Conservation (phyloP, 2,888 invertebrate genomes). For the Morinoia aosen region DNA sequence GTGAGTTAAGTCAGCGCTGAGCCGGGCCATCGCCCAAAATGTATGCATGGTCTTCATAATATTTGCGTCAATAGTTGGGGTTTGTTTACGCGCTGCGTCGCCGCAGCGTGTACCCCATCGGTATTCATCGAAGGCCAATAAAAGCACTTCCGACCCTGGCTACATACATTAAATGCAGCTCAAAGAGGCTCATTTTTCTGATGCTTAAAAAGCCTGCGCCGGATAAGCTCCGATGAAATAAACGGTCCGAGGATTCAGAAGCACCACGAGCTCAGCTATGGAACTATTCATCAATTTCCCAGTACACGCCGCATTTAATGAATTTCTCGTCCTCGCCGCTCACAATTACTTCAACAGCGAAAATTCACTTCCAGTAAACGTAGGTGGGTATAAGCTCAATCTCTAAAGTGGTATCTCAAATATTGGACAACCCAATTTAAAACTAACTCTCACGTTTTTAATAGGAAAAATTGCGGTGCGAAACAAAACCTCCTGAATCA, state of each 20-base stretch:
- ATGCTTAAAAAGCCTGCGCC: slow-evolving; percentile 45
- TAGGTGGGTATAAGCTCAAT: not conserved
- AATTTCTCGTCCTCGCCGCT: not conserved
- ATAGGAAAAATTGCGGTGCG: not conserved
- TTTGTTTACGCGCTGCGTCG: not conserved
- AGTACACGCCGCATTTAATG: not conserved
- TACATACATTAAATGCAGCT: slow-evolving; percentile 52
- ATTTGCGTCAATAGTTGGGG: slow-evolving; percentile 15
- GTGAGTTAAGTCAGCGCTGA: not conserved
- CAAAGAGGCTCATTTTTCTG: slow-evolving; percentile 50
- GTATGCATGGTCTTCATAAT: slow-evolving; percentile 7
- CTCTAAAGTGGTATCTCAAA: not conserved
- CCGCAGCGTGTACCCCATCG: not conserved
- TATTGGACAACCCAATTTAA: not conserved
- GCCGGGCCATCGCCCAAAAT: not conserved
- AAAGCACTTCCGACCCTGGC: slow-evolving; percentile 47
- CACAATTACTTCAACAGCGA: not conserved
- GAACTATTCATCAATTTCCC: not conserved
- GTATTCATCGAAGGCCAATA: slow-evolving; percentile 46
- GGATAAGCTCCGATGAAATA: slow-evolving; percentile 15
- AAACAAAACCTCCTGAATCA: not conserved
- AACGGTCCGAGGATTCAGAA: slow-evolving; percentile 8
- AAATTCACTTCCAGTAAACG: not conserved
- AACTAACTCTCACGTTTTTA: not conserved
- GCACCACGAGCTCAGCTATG: not conserved